Conservation (phyloP, 2,888 invertebrate genomes). For the Sericinus montela region DNA sequence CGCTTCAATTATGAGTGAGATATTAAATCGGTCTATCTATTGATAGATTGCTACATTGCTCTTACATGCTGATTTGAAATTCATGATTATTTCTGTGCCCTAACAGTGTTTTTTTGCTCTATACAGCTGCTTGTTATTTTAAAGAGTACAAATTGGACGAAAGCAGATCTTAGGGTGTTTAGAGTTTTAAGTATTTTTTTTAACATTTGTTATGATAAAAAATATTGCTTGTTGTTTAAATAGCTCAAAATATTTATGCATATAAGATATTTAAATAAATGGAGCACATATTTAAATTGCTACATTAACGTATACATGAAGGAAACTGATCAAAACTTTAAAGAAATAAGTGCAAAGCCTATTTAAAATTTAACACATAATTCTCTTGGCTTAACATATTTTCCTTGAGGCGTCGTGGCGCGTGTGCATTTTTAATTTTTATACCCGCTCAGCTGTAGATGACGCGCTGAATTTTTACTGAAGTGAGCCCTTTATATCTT, state of each 20-base stretch:
- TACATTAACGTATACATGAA: neutral
- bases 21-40: constrained; percentile 65
- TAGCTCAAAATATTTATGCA: no score
- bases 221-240: no score
- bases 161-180: no score
- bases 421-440: constrained; percentile 76
- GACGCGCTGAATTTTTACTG: constrained; percentile 73
- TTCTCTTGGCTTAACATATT: constrained; percentile 52
- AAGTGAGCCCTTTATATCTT: constrained; percentile 59
- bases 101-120: neutral
- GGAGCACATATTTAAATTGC: neutral
- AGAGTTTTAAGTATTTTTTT: no score
- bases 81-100: neutral
- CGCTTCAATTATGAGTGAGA: constrained; percentile 70
- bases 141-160: no score
- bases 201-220: no score
- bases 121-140: no score
- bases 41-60: constrained; percentile 23
- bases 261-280: no score
- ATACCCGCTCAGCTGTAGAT: constrained; percentile 56
- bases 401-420: constrained; percentile 63
- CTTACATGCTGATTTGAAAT: neutral
- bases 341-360: neutral
- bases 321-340: neutral
- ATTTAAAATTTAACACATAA: constrained; percentile 48